Evolutionary conservation across 2,888 invertebrate species (phyloP).

Genomic region (Leptinotarsa rubiginosa): DNA sequence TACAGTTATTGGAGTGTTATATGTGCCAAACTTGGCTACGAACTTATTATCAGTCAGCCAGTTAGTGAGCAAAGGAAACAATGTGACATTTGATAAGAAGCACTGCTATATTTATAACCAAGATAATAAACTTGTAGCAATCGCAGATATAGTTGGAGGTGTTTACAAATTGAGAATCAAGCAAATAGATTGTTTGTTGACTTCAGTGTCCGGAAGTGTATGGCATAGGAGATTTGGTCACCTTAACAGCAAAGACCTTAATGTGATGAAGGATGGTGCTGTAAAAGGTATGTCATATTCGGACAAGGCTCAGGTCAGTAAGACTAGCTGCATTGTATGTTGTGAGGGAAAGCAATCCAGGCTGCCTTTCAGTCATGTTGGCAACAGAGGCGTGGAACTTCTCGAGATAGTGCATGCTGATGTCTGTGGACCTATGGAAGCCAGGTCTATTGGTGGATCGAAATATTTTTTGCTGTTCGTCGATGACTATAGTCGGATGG

Average conservation of each 20-base stretch:
- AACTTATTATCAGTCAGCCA: constrained; percentile 31
- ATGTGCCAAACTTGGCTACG: constrained; percentile 31
- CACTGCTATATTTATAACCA: background rate
- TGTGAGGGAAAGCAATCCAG: constrained; percentile 5
- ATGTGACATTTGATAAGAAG: constrained; percentile 21
- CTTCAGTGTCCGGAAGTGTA: background rate
- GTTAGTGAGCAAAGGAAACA: constrained; percentile 23
- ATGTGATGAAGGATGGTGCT: constrained; percentile 14
- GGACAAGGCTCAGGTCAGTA: background rate
- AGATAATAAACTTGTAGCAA: background rate
- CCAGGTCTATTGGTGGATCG: background rate
- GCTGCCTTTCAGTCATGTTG: background rate
- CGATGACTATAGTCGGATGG: constrained; percentile 25
- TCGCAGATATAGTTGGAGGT: background rate
- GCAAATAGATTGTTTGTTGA: constrained; percentile 1
- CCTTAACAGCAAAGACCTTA: constrained; percentile 34
- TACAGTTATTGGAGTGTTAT: constrained; percentile 16
- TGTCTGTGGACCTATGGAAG: constrained; percentile 30
- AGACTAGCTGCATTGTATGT: constrained; percentile 19
- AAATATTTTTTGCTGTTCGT: constrained; percentile 42
- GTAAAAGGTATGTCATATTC: constrained; percentile 17
- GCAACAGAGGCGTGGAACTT: constrained; percentile 24
- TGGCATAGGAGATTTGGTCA: constrained; percentile 40
- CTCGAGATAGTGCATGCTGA: constrained; percentile 42
- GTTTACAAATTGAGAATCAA: constrained; percentile 38